phyloP scores from a whole-genome alignment of 1,140 invertebrate genomes.

The Microplitis demolitor region DNA sequence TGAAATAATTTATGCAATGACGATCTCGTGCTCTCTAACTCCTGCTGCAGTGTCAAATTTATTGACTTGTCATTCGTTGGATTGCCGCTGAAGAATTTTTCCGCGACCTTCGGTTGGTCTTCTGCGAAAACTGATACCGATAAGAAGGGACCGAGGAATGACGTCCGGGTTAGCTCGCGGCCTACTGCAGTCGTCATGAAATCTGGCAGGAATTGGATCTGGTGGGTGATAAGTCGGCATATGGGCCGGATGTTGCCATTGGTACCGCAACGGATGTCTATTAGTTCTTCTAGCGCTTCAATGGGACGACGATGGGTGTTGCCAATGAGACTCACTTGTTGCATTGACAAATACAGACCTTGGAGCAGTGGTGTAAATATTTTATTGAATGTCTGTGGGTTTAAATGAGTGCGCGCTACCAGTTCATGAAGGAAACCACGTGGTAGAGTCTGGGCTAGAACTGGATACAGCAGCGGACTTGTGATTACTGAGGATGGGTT shows the following conservation, averaged over 20 bases:
- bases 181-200: constrained; percentile 73
- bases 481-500: constrained; percentile 26
- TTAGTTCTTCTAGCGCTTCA: constrained; percentile 69
- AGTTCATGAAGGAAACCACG: constrained; percentile 72
- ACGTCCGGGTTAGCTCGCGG: constrained; percentile 80
- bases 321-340: constrained; percentile 71
- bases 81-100: constrained; percentile 68
- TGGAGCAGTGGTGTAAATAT: constrained; percentile 77
- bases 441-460: constrained; percentile 70
- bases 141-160: constrained; percentile 89
- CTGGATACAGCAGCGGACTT: constrained; percentile 66
- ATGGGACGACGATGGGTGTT: constrained; percentile 74
- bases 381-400: constrained; percentile 64
- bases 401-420: constrained; percentile 64
- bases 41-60: constrained; percentile 70
- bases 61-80: constrained; percentile 64
- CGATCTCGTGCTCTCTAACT: constrained; percentile 73
- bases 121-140: constrained; percentile 90
- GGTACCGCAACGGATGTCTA: constrained; percentile 70
- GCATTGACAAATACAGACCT: constrained; percentile 71
- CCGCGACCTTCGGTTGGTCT: constrained; percentile 82
- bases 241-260: constrained; percentile 71
- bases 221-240: constrained; percentile 75
- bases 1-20: constrained; percentile 84
- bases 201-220: constrained; percentile 79